Conservation (phyloP, 2,888 invertebrate species). For the Drosophila melanocephala region DNA sequence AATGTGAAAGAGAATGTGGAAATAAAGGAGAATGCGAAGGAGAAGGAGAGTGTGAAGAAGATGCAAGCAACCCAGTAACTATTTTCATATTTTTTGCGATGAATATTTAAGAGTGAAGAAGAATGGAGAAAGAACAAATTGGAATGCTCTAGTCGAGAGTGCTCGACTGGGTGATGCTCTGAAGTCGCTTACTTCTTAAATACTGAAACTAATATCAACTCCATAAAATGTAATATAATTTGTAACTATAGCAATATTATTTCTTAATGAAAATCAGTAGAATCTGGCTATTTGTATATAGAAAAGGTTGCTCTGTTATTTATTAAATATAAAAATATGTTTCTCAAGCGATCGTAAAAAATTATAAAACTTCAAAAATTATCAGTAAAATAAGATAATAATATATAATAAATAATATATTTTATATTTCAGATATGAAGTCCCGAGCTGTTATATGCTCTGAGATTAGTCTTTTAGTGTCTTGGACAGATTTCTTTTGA, state of each 20-base stretch:
- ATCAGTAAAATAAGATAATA: no score
- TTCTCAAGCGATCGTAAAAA: no score
- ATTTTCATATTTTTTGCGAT: constrained; percentile 10
- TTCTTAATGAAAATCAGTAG: neutral
- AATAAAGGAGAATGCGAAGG: constrained; percentile 26
- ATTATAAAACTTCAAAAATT: no score
- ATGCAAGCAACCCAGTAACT: constrained; percentile 29
- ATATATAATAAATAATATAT: neutral
- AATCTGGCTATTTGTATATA: neutral
- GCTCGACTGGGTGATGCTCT: neutral
- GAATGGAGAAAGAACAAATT: neutral
- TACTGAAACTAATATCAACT: neutral
- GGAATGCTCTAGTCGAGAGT: neutral
- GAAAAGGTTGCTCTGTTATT: neutral
- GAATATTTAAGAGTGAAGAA: no score
- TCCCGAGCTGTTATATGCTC: neutral
- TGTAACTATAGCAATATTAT: neutral
- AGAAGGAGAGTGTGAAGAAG: constrained; percentile 9
- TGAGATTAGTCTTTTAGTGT: neutral
- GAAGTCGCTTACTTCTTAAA: neutral
- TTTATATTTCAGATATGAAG: neutral
- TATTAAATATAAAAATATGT: neutral
- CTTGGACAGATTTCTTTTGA: neutral
- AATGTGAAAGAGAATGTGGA: constrained; percentile 19
- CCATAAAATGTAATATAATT: neutral